Base-by-base conservation (phyloP, 2,797 vertebrate genomes). In the Chelidonichthys spinosus region DNA sequence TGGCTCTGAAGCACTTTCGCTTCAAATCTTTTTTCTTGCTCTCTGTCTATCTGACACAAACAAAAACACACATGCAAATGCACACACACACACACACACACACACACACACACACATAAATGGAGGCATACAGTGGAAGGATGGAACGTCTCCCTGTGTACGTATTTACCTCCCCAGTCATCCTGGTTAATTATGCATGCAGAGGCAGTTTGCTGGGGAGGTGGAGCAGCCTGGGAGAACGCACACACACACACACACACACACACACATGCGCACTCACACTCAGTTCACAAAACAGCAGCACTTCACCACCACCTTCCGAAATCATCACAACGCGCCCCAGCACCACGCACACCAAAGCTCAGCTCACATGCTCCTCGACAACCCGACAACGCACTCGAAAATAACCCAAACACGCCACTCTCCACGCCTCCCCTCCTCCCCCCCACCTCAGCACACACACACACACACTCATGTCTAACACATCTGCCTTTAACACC, bases 121-220 rank as follows among this genome's bases (percentile, higher is more conserved):
- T 43, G 71, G 72, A 82, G 71, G 81, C 74, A 67, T 50, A 72
- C 58, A 69, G 79, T 56, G 76, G 78, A 82, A 79, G 80, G 89
- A 84, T 80, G 88, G 72, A 86, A 63, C 85, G 61, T 81, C 82
- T 86, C 84, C 62, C 78, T 74, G 83, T 81, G 86, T 61, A 61
- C 58, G 25, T 91, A 87, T 93, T 93, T 90, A 92, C 90, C 87
- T 92, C 90, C 86, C 73, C 79, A 85, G 88, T 87, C 89, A 76
- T 91, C 78, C 86, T 89, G 85, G 81, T 92, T 90, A 92, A 93
- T 92, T 93, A 94, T 93, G 88, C 88, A 90, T 93, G 88, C 90
- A 85, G 84, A 84, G 82, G 85, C 87, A 90, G 89, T 89, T 89
- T 89, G 76, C 80, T 74, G 77, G 83, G 77, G 85, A 87, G 86